phyloP scores from a whole-genome alignment of 2,113 vertebrate species.

The Sceloporus undulatus region DNA sequence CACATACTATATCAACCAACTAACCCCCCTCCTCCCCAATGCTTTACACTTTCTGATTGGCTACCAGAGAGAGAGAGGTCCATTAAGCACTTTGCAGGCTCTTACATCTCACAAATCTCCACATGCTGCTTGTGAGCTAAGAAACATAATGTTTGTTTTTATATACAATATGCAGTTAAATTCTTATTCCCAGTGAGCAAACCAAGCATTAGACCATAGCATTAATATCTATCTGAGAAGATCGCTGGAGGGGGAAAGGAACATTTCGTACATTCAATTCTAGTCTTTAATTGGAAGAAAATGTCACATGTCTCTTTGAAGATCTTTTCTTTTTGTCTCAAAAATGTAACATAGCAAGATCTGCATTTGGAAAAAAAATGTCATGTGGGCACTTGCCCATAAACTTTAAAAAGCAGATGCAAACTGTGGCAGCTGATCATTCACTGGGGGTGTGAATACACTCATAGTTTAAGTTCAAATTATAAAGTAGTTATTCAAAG shows the following conservation, averaged over 20 bases:
- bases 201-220: background rate
- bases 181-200: slow-evolving; percentile 13
- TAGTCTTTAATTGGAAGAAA: slow-evolving; percentile 27
- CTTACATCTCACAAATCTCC: slow-evolving; percentile 2
- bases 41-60: background rate
- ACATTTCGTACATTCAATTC: background rate
- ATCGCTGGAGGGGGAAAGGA: background rate
- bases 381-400: background rate
- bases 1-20: background rate
- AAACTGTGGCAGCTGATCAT: too few relatives aligned
- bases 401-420: too few relatives aligned
- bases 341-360: background rate
- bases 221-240: slow-evolving; percentile 6
- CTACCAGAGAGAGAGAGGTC: background rate
- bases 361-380: background rate
- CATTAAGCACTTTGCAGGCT: slow-evolving; percentile 7
- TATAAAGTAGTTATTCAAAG: too few relatives aligned
- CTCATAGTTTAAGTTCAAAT: too few relatives aligned
- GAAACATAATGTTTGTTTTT: slow-evolving; percentile 19
- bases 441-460: too few relatives aligned
- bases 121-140: slow-evolving; percentile 22
- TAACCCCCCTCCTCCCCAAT: too few relatives aligned
- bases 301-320: background rate
- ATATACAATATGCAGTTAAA: slow-evolving; percentile 12
- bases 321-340: background rate